Conservation (phyloP, 2,797 vertebrate species). For the Tokudaia muenninki region DNA sequence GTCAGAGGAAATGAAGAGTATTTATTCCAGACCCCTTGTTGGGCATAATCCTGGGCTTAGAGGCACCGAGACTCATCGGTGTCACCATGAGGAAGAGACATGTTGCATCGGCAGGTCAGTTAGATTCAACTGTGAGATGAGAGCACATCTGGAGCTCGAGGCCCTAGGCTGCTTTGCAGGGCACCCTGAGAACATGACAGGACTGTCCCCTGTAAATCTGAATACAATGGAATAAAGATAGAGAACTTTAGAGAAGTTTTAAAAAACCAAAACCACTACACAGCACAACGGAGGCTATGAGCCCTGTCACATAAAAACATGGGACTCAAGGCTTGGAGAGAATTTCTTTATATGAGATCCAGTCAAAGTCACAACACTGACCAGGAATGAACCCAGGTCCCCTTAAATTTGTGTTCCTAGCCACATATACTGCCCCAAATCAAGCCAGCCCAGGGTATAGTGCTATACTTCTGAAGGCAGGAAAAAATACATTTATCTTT, state of each 20-base stretch:
- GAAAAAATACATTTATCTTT: neutral
- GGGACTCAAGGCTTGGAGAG: neutral
- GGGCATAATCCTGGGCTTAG: too few relatives aligned
- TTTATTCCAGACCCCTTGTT: neutral
- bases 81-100: neutral
- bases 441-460: neutral
- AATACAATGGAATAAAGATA: neutral
- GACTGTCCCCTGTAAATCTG: neutral
- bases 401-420: neutral
- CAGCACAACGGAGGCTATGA: neutral
- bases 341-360: neutral
- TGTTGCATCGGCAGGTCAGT: too few relatives aligned
- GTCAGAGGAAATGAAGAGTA: neutral
- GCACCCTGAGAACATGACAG: neutral
- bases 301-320: neutral
- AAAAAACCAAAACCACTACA: neutral
- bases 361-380: neutral
- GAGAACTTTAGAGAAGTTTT: constrained; percentile 11
- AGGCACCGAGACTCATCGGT: constrained; percentile 17
- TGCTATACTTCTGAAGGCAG: neutral
- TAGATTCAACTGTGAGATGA: too few relatives aligned
- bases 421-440: neutral
- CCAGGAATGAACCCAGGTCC: neutral
- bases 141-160: neutral
- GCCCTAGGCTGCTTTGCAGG: neutral